Percentiles rank a stretch among this genome's conserved stretches.
Conservation (phyloP, 2,113 vertebrate genomes). For the Chiloscyllium plagiosum region DNA sequence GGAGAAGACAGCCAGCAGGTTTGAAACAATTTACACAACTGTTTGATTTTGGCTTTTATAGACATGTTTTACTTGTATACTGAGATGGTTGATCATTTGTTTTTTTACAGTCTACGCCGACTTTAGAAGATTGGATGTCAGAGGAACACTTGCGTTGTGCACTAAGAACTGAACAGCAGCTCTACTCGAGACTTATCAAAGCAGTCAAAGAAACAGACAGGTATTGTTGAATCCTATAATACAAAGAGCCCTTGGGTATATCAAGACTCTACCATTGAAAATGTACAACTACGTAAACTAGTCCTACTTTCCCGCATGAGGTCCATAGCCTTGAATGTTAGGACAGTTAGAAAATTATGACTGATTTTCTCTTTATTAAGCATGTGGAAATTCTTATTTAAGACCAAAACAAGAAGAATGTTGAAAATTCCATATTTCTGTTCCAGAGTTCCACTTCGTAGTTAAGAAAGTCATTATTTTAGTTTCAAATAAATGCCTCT, state of each 20-base stretch:
- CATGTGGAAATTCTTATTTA: background rate
- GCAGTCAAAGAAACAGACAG: conserved; percentile 78
- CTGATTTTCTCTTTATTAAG: background rate
- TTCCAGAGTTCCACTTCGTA: background rate
- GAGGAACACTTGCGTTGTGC: conserved; percentile 68
- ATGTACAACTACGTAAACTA: too few relatives aligned
- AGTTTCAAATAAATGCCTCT: background rate
- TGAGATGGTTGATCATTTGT: conserved; percentile 35
- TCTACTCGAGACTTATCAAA: conserved; percentile 72
- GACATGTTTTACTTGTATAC: background rate
- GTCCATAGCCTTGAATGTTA: too few relatives aligned
- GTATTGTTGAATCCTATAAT: conserved; percentile 47
- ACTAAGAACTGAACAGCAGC: conserved; percentile 74
- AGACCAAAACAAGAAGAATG: background rate
- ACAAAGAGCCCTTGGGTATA: too few relatives aligned
- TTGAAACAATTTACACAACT: too few relatives aligned
- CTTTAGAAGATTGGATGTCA: conserved; percentile 57
- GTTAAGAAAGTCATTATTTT: background rate
- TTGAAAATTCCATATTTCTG: background rate
- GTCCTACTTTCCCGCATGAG: too few relatives aligned
- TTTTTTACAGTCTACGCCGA: conserved; percentile 27
- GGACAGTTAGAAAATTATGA: conserved; percentile 38
- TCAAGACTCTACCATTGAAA: too few relatives aligned
- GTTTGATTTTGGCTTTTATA: background rate
- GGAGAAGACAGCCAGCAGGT: conserved; percentile 59